Conservation (phyloP, 2,113 vertebrate species). For the Xenus cinereus region DNA sequence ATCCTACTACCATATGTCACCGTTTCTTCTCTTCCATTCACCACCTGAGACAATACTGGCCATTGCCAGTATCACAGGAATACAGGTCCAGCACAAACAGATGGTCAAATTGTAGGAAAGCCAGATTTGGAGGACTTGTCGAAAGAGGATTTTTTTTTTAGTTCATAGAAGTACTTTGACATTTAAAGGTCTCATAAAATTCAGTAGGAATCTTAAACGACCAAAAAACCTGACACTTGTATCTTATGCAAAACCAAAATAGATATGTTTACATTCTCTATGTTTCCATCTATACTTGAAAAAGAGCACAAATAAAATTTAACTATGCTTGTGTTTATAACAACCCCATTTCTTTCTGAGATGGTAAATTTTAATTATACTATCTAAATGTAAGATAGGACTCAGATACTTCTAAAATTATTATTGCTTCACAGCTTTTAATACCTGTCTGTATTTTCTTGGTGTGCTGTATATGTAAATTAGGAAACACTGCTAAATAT, state of each 20-base stretch:
- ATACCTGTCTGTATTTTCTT: not conserved
- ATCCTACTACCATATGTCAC: slow-evolving; percentile 63
- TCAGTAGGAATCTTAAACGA: not conserved
- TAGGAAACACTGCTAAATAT: not conserved
- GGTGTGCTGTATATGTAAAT: not conserved
- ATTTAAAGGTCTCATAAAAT: slow-evolving; percentile 18
- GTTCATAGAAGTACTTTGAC: not conserved
- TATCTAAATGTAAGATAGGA: not conserved
- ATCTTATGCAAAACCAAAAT: not conserved
- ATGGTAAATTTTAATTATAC: not conserved
- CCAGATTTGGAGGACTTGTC: slow-evolving; percentile 26
- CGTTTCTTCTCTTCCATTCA: slow-evolving; percentile 55
- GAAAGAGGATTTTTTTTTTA: not conserved
- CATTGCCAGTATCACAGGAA: slow-evolving; percentile 53
- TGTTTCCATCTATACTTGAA: not conserved
- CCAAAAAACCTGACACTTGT: not conserved
- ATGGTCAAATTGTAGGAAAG: slow-evolving; percentile 61
- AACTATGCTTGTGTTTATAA: not conserved
- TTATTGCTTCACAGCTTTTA: not conserved
- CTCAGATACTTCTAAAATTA: not conserved
- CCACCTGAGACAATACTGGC: slow-evolving; percentile 66
- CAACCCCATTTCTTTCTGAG: not conserved
- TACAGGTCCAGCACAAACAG: slow-evolving; percentile 57
- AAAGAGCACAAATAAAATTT: not conserved
- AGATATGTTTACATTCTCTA: not conserved